phyloP scores from a whole-genome alignment of 2,113 vertebrate genomes.

The Anthoscopus minutus region DNA sequence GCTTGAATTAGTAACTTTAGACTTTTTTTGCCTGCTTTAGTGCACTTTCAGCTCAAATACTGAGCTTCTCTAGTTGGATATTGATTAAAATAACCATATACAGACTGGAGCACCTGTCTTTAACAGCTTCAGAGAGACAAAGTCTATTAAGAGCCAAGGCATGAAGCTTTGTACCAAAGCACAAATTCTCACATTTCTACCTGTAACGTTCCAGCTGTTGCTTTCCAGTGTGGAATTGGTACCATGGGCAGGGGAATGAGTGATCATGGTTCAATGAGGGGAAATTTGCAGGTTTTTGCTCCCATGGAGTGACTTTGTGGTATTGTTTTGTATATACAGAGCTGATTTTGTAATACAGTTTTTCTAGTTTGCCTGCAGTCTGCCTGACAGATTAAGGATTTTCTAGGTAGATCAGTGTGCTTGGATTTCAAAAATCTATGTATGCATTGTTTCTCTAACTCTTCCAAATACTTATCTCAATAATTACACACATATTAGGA shows the following conservation, averaged over 20 bases:
- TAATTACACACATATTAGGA: background rate
- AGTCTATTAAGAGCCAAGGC: background rate
- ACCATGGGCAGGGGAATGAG: background rate
- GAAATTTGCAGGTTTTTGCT: background rate
- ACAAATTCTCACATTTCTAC: background rate
- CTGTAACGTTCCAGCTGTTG: background rate
- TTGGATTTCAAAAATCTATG: background rate
- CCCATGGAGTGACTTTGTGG: background rate
- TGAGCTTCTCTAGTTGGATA: background rate
- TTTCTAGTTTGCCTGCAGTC: background rate
- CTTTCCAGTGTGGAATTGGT: background rate
- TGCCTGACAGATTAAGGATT: background rate
- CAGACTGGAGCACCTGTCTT: background rate
- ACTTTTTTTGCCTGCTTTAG: background rate
- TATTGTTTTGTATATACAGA: background rate
- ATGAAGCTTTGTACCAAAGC: background rate
- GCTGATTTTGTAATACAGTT: background rate
- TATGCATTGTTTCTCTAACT: background rate
- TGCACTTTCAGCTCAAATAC: background rate
- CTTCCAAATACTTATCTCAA: background rate
- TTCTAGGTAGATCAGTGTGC: background rate
- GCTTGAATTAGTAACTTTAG: background rate
- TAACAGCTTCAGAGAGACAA: background rate
- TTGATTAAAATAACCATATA: background rate
- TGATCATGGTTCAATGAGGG: fast-evolving